Evolutionary conservation across 2,797 vertebrate species (phyloP).

Genomic region (Siniperca scherzeri): DNA sequence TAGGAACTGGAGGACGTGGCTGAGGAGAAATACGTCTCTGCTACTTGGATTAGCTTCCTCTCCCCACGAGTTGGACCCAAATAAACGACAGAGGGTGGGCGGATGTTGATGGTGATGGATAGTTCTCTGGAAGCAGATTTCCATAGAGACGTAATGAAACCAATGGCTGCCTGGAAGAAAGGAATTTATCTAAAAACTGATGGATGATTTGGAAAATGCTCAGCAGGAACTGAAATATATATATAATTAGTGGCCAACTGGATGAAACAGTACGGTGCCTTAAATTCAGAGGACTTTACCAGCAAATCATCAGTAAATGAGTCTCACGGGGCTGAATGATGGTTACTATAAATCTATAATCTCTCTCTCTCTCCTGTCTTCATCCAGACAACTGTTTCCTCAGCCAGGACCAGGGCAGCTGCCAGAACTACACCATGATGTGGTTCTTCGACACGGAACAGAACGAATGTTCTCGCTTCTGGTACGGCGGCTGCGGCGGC

Average conservation of each 20-base stretch:
- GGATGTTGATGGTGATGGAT: too few relatives aligned
- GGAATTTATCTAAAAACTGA: background rate
- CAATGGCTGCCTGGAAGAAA: background rate
- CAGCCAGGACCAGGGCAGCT: slow-evolving; percentile 80
- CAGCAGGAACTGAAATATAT: background rate
- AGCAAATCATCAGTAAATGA: too few relatives aligned
- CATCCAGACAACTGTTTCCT: slow-evolving; percentile 79
- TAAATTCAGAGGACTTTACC: background rate
- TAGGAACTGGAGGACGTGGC: too few relatives aligned
- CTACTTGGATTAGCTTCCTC: too few relatives aligned
- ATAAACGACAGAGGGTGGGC: too few relatives aligned
- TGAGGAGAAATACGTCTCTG: too few relatives aligned
- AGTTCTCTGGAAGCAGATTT: background rate
- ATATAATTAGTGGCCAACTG: background rate
- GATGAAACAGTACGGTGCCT: background rate
- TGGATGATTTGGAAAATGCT: background rate
- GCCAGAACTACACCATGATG: slow-evolving; percentile 82
- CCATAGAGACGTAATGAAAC: background rate
- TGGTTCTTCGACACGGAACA: slow-evolving; percentile 86
- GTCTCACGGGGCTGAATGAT: background rate
- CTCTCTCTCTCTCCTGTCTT: background rate
- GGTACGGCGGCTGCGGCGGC: slow-evolving; percentile 89
- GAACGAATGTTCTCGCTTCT: slow-evolving; percentile 84
- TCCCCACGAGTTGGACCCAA: too few relatives aligned
- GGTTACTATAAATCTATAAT: background rate